These are phyloP conservation scores for Clarias magur DNA, from an alignment of 2,113 vertebrate species.

Conservation along the genomic window DNA sequence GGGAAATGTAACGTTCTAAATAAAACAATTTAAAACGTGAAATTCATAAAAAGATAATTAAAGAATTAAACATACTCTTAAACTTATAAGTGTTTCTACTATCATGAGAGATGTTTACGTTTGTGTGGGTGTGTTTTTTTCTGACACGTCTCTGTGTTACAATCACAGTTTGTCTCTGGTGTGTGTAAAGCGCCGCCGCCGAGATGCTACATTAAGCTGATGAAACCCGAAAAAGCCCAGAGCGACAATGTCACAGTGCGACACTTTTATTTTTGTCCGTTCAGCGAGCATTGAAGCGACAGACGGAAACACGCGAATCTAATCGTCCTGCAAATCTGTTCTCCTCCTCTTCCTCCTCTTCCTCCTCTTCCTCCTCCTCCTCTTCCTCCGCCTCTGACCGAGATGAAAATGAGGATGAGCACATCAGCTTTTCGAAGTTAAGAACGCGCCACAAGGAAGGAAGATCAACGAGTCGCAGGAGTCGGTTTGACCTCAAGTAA, in stretches of 20 bases:
- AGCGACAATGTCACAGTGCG: neutral
- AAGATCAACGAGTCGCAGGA: neutral
- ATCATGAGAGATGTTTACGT: too few relatives aligned
- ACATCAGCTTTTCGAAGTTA: constrained; percentile 45
- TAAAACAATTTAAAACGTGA: too few relatives aligned
- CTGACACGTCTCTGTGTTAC: neutral
- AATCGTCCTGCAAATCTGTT: constrained; percentile 32
- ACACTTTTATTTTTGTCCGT: constrained; percentile 25
- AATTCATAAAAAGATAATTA: too few relatives aligned
- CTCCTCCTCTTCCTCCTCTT: neutral
- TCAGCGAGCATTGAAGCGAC: constrained; percentile 53
- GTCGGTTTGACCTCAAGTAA: neutral
- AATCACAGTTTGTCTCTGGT: neutral
- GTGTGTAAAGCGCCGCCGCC: neutral
- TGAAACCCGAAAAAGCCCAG: neutral
- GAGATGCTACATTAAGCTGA: constrained; percentile 19
- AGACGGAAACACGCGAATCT: constrained; percentile 26
- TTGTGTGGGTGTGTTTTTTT: neutral
- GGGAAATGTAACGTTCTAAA: too few relatives aligned
- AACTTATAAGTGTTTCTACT: too few relatives aligned
- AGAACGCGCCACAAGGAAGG: neutral
- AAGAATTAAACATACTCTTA: too few relatives aligned
- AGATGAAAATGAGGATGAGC: neutral
- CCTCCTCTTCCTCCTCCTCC: neutral
- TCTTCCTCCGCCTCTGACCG: neutral